Conservation (phyloP, 2,797 vertebrate species). For the Smutsia temminckii region DNA sequence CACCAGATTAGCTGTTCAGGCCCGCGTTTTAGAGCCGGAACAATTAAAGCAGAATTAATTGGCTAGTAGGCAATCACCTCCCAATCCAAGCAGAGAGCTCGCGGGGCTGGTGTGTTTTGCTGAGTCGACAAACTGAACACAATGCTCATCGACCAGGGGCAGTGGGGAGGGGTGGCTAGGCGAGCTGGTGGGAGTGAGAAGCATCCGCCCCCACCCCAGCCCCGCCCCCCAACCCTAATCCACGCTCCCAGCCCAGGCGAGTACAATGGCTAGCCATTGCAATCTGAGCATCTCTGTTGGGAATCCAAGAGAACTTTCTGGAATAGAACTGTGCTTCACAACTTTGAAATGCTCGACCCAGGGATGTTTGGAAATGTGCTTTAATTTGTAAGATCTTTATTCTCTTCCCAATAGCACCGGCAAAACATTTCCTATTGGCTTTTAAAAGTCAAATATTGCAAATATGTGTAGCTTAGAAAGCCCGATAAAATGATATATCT, state of each 20-base stretch:
- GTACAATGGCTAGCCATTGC: background rate
- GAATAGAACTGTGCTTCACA: conserved; percentile 42
- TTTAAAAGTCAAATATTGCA: conserved; percentile 43
- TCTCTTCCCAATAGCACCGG: conserved; percentile 18
- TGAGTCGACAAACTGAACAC: conserved; percentile 58
- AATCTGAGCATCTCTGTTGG: background rate
- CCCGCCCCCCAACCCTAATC: background rate
- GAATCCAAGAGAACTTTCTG: conserved; percentile 9
- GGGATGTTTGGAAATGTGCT: conserved; percentile 26
- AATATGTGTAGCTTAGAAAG: background rate
- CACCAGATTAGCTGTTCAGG: conserved; percentile 54
- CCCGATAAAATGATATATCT: background rate
- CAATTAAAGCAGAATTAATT: conserved; percentile 82
- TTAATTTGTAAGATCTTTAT: conserved; percentile 45
- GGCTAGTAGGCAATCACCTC: conserved; percentile 46
- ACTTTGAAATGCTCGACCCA: background rate
- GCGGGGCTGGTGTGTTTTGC: conserved; percentile 48
- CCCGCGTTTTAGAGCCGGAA: conserved; percentile 34
- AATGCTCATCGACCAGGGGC: background rate
- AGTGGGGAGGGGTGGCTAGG: background rate
- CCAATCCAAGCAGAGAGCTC: background rate
- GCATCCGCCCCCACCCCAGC: background rate
- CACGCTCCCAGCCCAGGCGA: background rate
- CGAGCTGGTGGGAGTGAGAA: background rate
- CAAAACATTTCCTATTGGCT: conserved; percentile 57